Conservation (phyloP, 2,888 invertebrate genomes). For the Platynereis dumerilii region DNA sequence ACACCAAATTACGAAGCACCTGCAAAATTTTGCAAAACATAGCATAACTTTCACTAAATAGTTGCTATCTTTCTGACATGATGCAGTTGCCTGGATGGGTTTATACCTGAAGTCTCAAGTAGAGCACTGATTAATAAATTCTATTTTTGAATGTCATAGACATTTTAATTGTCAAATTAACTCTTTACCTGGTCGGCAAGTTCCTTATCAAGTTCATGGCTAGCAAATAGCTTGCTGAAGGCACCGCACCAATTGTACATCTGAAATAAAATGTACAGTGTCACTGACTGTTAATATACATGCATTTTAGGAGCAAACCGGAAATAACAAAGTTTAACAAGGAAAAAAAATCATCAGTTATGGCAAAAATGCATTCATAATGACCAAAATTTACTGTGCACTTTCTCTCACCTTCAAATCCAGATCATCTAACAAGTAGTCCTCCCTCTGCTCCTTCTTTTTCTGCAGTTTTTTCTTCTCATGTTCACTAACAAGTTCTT, state of each 20-base stretch:
- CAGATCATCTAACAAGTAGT: slow-evolving; percentile 10
- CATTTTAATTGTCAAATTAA: no score
- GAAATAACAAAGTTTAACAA: no score
- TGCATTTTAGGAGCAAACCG: no score
- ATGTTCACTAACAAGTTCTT: slow-evolving; percentile 65
- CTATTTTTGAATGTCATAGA: no score
- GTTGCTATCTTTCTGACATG: no score
- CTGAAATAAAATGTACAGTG: slow-evolving; percentile 41
- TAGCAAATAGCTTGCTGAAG: slow-evolving; percentile 54
- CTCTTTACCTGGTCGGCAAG: slow-evolving; percentile 74
- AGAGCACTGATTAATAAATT: no score
- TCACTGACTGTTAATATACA: no score
- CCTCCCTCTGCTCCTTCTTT: background rate
- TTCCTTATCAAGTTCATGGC: slow-evolving; percentile 70
- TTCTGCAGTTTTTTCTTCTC: background rate
- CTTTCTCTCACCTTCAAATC: background rate
- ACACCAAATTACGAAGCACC: slow-evolving; percentile 75
- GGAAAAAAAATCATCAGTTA: no score
- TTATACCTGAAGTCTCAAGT: no score
- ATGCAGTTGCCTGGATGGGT: no score
- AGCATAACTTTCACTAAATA: background rate
- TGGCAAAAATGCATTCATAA: no score
- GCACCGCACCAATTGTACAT: slow-evolving; percentile 48
- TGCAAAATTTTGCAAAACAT: slow-evolving; percentile 51
- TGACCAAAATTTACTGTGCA: no score